Evolutionary conservation across 1,140 invertebrate species (phyloP).

Genomic region (Trissolcus basalis): DNA sequence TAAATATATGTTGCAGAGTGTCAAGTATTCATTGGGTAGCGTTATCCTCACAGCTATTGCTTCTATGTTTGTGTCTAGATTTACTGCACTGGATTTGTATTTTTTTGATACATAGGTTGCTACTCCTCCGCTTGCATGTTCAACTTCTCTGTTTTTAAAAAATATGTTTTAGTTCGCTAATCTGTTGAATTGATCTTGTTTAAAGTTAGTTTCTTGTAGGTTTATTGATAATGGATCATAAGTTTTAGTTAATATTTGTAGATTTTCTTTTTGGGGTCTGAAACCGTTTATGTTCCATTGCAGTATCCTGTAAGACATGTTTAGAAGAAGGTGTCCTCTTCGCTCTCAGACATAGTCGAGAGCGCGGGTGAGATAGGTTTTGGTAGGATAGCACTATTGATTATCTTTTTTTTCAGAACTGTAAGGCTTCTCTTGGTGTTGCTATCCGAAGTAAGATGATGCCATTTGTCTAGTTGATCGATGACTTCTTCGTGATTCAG

Average conservation of each 20-base stretch:
- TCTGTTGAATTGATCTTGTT: background rate
- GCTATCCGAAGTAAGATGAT: too few relatives aligned
- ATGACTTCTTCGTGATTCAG: background rate
- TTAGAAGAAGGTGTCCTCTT: too few relatives aligned
- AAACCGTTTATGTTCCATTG: conserved; percentile 40
- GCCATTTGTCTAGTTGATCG: background rate
- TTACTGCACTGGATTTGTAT: background rate
- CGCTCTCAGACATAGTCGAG: too few relatives aligned
- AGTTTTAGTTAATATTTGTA: conserved; percentile 7
- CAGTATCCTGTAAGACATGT: too few relatives aligned
- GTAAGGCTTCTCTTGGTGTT: too few relatives aligned
- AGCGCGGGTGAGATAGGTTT: too few relatives aligned
- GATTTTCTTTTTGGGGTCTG: conserved; percentile 15
- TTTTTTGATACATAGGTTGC: conserved; percentile 21
- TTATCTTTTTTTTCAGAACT: conserved; percentile 1
- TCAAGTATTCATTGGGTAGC: background rate
- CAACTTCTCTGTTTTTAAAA: conserved; percentile 16
- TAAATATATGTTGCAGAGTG: conserved; percentile 26
- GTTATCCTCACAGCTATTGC: background rate
- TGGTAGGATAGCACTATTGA: too few relatives aligned
- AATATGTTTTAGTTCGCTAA: conserved; percentile 1
- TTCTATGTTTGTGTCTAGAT: background rate
- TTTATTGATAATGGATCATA: conserved; percentile 9
- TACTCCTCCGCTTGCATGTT: conserved; percentile 23
- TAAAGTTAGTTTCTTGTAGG: conserved; percentile 43